Base-by-base conservation (phyloP, 2,113 vertebrate genomes). In the Alethe castanea region DNA sequence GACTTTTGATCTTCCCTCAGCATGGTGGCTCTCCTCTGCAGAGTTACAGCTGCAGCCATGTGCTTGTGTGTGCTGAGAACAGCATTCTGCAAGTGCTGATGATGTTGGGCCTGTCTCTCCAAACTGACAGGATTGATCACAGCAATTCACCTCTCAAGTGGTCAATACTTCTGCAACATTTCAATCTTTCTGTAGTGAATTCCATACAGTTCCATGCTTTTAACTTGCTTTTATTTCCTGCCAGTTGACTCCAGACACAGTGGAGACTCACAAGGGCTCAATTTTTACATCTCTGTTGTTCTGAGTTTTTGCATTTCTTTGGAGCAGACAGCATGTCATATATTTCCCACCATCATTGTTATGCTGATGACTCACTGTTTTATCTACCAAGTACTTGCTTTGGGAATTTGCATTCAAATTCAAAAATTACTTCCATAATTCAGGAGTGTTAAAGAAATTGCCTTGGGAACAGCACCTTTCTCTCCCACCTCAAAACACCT, bases 391-490 rank as follows among this genome's bases (percentile, higher is more conserved):
- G 35, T 62, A 24, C 54, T 50, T 18, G 5, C 8, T 76, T 62
- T 47, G 66, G 42, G 56, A 94, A 86, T 84, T 87, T 80, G 77
- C 50, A 93, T 96, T 94, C 71, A 96, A 94, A 95, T 84, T 61
- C 28, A 47, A 48, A 48, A 48, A 56, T 76, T 81, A 77, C 47
- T 84, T 79, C 22, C 40, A 76, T 64, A 76, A 71, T 87, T 31
- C 47, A 40, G 53, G n/a, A 84, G 8, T 4, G 4, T 71, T 38
- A 67, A 66, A 79, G 25, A 11, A 83, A 81, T 57, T 81, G 8
- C 26, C 36, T 54, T 33, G 29, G 38, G 33, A 83, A n/a, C 0
- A 8, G 4, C 29, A 50, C 26, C 33, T 84, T 65, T 74, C 25
- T 74, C 33, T 72, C 9, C 10, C 53, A 28, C 26, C n/a, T 77